phyloP scores from a whole-genome alignment of 2,888 invertebrate genomes.

The Subacronicta megacephala region DNA sequence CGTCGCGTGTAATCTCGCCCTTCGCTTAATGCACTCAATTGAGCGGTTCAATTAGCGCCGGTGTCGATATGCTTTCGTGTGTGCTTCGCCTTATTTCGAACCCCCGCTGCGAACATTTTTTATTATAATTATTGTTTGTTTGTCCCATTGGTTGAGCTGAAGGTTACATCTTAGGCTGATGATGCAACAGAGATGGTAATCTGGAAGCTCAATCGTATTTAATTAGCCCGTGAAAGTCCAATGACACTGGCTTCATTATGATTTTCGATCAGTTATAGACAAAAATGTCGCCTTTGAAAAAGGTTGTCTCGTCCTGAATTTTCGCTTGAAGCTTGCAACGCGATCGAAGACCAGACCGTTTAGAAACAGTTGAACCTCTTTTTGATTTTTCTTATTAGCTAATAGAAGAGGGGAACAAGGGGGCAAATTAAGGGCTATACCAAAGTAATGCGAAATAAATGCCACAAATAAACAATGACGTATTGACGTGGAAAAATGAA shows the following conservation, averaged over 20 bases:
- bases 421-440: too few relatives aligned
- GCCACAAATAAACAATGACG: too few relatives aligned
- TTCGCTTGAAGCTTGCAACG: too few relatives aligned
- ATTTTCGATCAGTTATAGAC: not conserved
- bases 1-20: constrained; percentile 59
- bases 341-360: too few relatives aligned
- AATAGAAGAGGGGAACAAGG: too few relatives aligned
- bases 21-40: constrained; percentile 63
- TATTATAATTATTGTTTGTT: constrained; percentile 67
- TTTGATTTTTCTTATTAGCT: too few relatives aligned
- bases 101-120: constrained; percentile 62
- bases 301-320: too few relatives aligned
- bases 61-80: constrained; percentile 54
- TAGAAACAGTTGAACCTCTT: too few relatives aligned
- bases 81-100: constrained; percentile 30
- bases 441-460: too few relatives aligned
- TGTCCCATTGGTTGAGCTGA: constrained; percentile 45
- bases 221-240: constrained; percentile 23
- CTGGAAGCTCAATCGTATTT: constrained; percentile 3
- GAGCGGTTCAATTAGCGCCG: constrained; percentile 71
- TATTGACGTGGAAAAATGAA: too few relatives aligned
- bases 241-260: not conserved
- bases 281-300: too few relatives aligned
- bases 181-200: constrained; percentile 8
- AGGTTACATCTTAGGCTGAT: constrained; percentile 37